These are phyloP conservation scores for Drosophila suboccidentalis DNA, from an alignment of 2,888 invertebrate species.

Conservation along the genomic window DNA sequence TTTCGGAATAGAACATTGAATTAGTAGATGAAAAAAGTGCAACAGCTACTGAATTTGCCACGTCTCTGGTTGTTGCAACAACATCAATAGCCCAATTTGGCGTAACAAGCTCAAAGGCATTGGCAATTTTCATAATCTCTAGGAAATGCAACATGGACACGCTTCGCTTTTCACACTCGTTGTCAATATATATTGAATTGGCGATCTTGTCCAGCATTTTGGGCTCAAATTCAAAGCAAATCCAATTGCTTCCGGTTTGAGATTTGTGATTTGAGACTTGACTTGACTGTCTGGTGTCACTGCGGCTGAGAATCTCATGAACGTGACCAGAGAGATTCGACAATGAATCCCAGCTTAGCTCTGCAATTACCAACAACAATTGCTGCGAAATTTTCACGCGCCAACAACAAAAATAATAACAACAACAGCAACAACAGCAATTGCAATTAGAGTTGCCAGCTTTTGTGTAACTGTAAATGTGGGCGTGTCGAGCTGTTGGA, in stretches of 20 bases:
- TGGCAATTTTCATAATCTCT: constrained; percentile 52
- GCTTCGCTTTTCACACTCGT: constrained; percentile 58
- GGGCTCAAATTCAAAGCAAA: not conserved
- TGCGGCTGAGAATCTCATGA: constrained; percentile 57
- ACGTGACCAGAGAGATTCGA: constrained; percentile 60
- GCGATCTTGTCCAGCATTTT: constrained; percentile 30
- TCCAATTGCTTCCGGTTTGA: constrained; percentile 55
- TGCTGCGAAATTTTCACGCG: constrained; percentile 60
- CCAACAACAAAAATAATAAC: constrained; percentile 31
- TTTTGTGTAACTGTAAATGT: constrained; percentile 51
- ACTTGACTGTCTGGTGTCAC: constrained; percentile 48
- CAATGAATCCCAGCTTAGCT: constrained; percentile 5
- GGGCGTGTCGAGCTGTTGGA: constrained; percentile 54
- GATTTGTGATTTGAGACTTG: constrained; percentile 6
- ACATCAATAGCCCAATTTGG: constrained; percentile 11
- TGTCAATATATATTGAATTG: constrained; percentile 30
- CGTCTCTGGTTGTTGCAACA: constrained; percentile 16
- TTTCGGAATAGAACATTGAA: constrained; percentile 40
- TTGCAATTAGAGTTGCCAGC: constrained; percentile 46
- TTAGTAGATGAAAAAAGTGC: constrained; percentile 28
- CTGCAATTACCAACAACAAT: constrained; percentile 48
- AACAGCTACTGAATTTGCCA: constrained; percentile 57
- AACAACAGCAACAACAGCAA: constrained; percentile 34
- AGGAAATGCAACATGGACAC: constrained; percentile 50
- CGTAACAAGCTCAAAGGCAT: constrained; percentile 7